Conservation (phyloP, 2,888 invertebrate genomes). For the Villa cingulata region DNA sequence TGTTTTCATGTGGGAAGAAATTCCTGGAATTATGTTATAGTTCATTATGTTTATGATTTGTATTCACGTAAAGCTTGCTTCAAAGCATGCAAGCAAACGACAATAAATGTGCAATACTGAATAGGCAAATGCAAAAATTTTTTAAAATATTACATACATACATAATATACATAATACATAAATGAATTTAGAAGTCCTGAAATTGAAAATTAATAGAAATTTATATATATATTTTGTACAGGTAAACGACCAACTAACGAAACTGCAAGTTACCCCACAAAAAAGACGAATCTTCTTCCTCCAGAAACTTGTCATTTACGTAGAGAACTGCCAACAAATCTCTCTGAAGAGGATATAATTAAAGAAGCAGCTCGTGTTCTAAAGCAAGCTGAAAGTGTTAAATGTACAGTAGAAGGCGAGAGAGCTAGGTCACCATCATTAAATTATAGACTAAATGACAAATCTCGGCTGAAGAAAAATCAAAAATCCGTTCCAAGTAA, state of each 20-base stretch:
- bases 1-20: not conserved
- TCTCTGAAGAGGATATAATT: slow-evolving; percentile 57
- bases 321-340: slow-evolving; percentile 51
- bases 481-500: not conserved
- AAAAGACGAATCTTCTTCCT: slow-evolving; percentile 28
- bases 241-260: slow-evolving; percentile 30
- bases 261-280: slow-evolving; percentile 25
- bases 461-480: not conserved
- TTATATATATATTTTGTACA: slow-evolving; percentile 12
- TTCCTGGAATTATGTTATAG: not conserved
- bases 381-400: slow-evolving; percentile 57
- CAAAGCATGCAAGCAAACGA: no score
- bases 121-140: not conserved
- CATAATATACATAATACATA: no score
- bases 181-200: not conserved
- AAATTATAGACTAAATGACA: slow-evolving; percentile 13
- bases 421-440: slow-evolving; percentile 18
- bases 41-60: not conserved
- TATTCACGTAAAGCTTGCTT: not conserved
- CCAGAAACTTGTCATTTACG: slow-evolving; percentile 28
- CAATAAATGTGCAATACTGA: no score
- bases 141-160: no score
- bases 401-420: slow-evolving; percentile 45
- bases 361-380: slow-evolving; percentile 64
- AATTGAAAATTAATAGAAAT: not conserved